Evolutionary conservation across 2,888 invertebrate species (phyloP), one percentile per base, ranked within the genome.

Genomic region (Tricholauxania praeusta): DNA sequence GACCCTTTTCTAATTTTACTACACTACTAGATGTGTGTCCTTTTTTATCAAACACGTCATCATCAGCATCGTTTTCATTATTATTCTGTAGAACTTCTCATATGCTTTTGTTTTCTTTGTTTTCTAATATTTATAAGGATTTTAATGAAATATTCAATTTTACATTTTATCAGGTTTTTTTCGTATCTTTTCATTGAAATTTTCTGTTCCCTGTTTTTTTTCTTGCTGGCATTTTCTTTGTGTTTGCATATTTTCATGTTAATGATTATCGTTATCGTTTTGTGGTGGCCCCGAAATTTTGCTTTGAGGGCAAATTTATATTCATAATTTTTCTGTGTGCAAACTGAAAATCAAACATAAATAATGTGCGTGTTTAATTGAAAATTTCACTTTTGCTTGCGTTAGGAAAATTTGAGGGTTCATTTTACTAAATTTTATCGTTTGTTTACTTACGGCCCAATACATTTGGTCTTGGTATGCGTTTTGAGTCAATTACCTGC

Each of bases 361-460:
- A 51, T 28, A 28, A 51, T n/a, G 39, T 19, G 59, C 22, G 48
- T 64, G 64, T 64, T 69, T 72, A 69, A 68, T 72, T 69, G 64
- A 28, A 72, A 72, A 59, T 47, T 5, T n/a, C 28, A 14, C 19
- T 39, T 28, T 51, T 32, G 53, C 12, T 55, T 59, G 59, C 59
- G 32, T 47, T 55, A 53, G 52, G 47, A 71, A 66, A 71, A 49
- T 68, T 55, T 59, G 19, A 28, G 53, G 53, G 49, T 66, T 66
- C 32, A 59, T 63, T 64, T 63, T 17, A n/a, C 17, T 53, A 19
- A 51, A 15, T 53, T 51, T 17, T 60, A 32, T 53, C 70, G 73
- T 75, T 71, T 68, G 72, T 73, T 78, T 84, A 85, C 85, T 86
- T 81, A 86, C 86, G 80, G 80, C 71, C 73, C 76, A 78, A 80